These are phyloP conservation scores for Ochotona princeps DNA, from an alignment of 2,113 vertebrate species.

Conservation along the genomic window DNA sequence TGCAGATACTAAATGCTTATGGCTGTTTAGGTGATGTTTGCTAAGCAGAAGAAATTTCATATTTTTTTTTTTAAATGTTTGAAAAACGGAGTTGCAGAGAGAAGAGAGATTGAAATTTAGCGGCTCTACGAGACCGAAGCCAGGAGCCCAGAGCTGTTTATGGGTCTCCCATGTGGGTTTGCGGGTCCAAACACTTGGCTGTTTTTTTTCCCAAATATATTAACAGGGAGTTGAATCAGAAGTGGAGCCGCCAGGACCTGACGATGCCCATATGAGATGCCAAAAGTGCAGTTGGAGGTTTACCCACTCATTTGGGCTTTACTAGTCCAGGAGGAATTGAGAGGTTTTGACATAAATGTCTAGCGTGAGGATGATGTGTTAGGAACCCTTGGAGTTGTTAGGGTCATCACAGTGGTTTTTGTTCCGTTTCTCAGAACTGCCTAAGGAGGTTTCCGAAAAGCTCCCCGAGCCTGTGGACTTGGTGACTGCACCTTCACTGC, in stretches of 20 bases:
- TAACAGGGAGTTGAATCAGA: too few relatives aligned
- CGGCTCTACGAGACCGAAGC: too few relatives aligned
- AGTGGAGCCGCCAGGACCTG: too few relatives aligned
- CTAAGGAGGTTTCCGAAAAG: slow-evolving; percentile 76
- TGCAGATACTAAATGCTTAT: background rate
- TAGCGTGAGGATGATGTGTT: background rate
- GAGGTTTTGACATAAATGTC: background rate
- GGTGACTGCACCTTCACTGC: background rate
- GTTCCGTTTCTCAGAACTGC: slow-evolving; percentile 63
- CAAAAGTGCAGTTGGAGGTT: too few relatives aligned
- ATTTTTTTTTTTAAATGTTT: background rate
- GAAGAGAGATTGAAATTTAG: too few relatives aligned
- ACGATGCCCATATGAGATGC: too few relatives aligned
- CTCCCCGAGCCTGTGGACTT: slow-evolving; percentile 64
- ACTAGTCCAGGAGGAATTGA: background rate
- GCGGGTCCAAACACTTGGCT: too few relatives aligned
- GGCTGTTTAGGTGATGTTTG: background rate
- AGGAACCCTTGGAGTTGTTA: background rate
- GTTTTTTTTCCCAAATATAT: too few relatives aligned
- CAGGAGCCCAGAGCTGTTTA: too few relatives aligned
- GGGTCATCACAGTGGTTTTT: slow-evolving; percentile 36
- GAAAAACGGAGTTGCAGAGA: too few relatives aligned
- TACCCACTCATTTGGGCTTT: background rate
- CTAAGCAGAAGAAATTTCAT: background rate
- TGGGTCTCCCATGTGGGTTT: too few relatives aligned